A percentile compares a stretch with the other conserved stretches of the same genome.
phyloP scores from a whole-genome alignment of 2,797 vertebrate genomes.

The Pseudomugil tenellus region DNA sequence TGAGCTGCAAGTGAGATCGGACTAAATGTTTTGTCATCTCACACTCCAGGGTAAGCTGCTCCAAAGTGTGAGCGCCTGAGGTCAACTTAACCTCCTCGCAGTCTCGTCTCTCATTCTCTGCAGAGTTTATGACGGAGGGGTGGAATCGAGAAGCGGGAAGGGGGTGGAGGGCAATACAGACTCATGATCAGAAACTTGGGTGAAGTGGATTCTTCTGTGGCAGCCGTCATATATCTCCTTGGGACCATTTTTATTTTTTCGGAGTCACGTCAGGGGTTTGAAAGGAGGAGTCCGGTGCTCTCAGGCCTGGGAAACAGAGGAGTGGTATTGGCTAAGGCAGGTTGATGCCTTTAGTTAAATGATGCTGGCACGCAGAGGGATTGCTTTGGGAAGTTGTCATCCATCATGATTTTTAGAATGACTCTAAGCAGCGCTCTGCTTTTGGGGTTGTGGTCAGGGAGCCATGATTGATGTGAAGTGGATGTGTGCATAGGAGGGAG shows the following conservation, averaged over 20 bases:
- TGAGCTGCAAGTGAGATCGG: slow-evolving; percentile 76
- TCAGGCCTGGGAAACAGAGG: slow-evolving; percentile 41
- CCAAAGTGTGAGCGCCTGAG: slow-evolving; percentile 70
- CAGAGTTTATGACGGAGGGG: slow-evolving; percentile 21
- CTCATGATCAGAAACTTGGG: slow-evolving; percentile 56
- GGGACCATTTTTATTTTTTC: slow-evolving; percentile 20
- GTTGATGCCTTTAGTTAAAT: slow-evolving; percentile 82
- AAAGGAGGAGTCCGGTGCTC: slow-evolving; percentile 38
- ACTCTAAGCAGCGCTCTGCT: slow-evolving; percentile 76
- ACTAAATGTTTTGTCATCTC: slow-evolving; percentile 84
- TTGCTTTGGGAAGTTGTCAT: slow-evolving; percentile 84
- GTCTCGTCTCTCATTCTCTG: slow-evolving; percentile 47
- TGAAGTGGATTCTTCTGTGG: slow-evolving; percentile 57
- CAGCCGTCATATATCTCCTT: slow-evolving; percentile 59
- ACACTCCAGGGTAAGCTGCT: slow-evolving; percentile 74
- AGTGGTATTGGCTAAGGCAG: slow-evolving; percentile 69
- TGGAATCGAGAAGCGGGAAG: too few species aligned
- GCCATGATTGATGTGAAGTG: slow-evolving; percentile 77
- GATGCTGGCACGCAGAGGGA: slow-evolving; percentile 80
- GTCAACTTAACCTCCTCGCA: slow-evolving; percentile 75
- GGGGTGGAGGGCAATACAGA: slow-evolving; percentile 17
- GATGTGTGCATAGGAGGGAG: slow-evolving; percentile 52
- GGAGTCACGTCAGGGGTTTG: slow-evolving; percentile 38
- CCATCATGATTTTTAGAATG: slow-evolving; percentile 85
- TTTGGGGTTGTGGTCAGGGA: slow-evolving; percentile 80